Percentiles rank a stretch among this genome's conserved stretches.
Evolutionary conservation across 2,888 invertebrate species (phyloP).

Genomic region (Troglohyphantes excavatus): DNA sequence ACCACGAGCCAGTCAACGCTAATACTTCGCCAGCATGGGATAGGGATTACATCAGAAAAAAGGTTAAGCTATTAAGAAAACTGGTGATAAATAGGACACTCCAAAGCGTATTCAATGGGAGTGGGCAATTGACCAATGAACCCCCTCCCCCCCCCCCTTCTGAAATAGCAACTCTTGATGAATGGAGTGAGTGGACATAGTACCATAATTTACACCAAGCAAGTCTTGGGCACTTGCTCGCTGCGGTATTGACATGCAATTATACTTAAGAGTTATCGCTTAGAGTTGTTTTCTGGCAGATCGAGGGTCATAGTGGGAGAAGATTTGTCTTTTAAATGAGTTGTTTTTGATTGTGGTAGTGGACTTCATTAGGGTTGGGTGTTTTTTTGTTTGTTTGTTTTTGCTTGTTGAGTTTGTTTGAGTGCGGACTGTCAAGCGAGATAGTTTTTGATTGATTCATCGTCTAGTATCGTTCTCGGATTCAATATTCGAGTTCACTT

Average conservation of each 20-base stretch:
- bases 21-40: background rate
- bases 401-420: no score
- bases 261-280: slow-evolving; percentile 63
- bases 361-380: slow-evolving; percentile 29
- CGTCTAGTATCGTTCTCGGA: no score
- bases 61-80: slow-evolving; percentile 60
- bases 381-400: no score
- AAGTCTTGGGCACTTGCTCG: slow-evolving; percentile 9
- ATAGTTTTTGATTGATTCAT: no score
- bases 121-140: slow-evolving; percentile 46
- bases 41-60: no score
- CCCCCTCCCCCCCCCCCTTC: slow-evolving; percentile 18
- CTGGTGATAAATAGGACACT: slow-evolving; percentile 72
- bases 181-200: slow-evolving; percentile 51
- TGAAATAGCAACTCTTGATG: slow-evolving; percentile 55
- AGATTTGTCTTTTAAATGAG: slow-evolving; percentile 34
- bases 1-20: slow-evolving; percentile 23
- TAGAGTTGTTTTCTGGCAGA: slow-evolving; percentile 33
- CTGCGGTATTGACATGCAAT: slow-evolving; percentile 61
- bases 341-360: slow-evolving; percentile 7
- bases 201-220: slow-evolving; percentile 61
- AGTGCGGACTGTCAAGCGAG: background rate
- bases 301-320: slow-evolving; percentile 38
- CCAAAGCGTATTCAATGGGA: slow-evolving; percentile 51
- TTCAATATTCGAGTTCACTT: no score